These are phyloP conservation scores for Apoderus coryli DNA, from an alignment of 2,888 invertebrate genomes.

Conservation along the genomic window DNA sequence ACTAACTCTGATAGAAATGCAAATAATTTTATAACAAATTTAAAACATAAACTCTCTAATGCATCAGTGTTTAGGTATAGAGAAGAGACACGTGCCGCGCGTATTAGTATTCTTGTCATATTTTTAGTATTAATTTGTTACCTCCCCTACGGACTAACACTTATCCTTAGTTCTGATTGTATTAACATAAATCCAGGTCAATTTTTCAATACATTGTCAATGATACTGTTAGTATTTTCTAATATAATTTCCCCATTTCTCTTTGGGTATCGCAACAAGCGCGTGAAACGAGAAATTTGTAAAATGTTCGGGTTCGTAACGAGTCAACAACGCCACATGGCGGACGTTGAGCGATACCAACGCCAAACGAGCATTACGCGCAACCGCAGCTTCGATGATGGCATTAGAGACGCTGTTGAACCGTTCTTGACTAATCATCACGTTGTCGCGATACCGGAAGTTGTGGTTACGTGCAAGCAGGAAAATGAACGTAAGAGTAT, in stretches of 20 bases:
- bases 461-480: slow-evolving; percentile 27
- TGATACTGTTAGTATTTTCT: slow-evolving; percentile 45
- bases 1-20: slow-evolving; percentile 42
- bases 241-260: slow-evolving; percentile 56
- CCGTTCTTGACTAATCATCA: slow-evolving; percentile 10
- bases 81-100: slow-evolving; percentile 79
- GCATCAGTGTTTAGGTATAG: slow-evolving; percentile 72
- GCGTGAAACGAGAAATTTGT: slow-evolving; percentile 43
- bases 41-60: slow-evolving; percentile 69
- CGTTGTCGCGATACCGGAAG: slow-evolving; percentile 23
- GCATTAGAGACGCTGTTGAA: slow-evolving; percentile 13
- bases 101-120: slow-evolving; percentile 68
- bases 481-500: slow-evolving; percentile 29
- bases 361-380: slow-evolving; percentile 10
- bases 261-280: slow-evolving; percentile 60
- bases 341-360: slow-evolving; percentile 10
- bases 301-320: slow-evolving; percentile 32
- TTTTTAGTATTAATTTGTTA: slow-evolving; percentile 46
- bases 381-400: slow-evolving; percentile 17
- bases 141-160: slow-evolving; percentile 31
- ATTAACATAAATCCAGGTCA: slow-evolving; percentile 28
- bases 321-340: slow-evolving; percentile 10
- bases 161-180: slow-evolving; percentile 26
- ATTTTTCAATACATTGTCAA: slow-evolving; percentile 36
- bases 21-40: slow-evolving; percentile 50